Percentiles rank a stretch among this genome's conserved stretches.
phyloP scores from a whole-genome alignment of 2,797 vertebrate species.

The Enteromius paludinosus region DNA sequence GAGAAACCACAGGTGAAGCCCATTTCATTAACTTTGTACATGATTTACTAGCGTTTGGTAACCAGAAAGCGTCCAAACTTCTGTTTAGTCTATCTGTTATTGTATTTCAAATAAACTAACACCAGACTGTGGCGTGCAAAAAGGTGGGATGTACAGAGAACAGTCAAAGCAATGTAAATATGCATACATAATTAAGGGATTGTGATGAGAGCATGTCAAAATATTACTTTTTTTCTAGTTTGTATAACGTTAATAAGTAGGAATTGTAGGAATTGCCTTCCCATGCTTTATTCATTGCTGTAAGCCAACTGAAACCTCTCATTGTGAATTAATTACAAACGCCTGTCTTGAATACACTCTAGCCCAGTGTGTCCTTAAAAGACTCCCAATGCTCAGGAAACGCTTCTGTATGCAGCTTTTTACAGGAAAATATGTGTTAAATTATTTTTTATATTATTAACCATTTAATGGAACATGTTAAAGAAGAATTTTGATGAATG shows the following conservation, averaged over 20 bases:
- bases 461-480: neutral
- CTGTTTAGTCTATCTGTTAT: neutral
- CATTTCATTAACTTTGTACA: slow-evolving; percentile 10
- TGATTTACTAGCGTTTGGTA: neutral
- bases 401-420: neutral
- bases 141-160: neutral
- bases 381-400: slow-evolving; percentile 10
- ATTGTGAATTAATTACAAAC: slow-evolving; percentile 52
- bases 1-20: neutral
- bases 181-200: neutral
- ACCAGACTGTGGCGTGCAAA: neutral
- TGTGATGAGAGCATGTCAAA: neutral
- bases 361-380: slow-evolving; percentile 24
- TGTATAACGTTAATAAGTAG: slow-evolving; percentile 7
- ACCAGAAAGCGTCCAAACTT: neutral
- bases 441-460: neutral
- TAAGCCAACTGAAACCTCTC: slow-evolving; percentile 49
- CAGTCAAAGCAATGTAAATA: neutral
- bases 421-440: neutral
- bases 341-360: slow-evolving; percentile 20
- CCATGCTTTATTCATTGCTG: slow-evolving; percentile 43
- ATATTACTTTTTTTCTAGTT: neutral
- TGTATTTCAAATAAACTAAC: neutral
- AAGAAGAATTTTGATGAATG: neutral
- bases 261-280: slow-evolving; percentile 19